phyloP scores from a whole-genome alignment of 2,888 invertebrate genomes.

The Nudaria mundana region DNA sequence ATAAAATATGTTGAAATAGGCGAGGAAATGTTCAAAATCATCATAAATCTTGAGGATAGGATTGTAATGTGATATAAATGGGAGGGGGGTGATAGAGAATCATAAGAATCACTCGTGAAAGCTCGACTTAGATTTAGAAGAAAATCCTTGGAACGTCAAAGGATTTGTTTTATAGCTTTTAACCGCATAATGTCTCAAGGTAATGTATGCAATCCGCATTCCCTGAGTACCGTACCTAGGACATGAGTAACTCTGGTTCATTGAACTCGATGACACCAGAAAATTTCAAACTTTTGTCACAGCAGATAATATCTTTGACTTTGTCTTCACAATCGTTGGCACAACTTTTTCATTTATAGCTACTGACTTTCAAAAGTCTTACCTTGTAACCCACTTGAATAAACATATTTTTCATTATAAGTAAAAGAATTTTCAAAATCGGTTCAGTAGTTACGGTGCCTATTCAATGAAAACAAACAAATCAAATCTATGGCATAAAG shows the following conservation, averaged over 20 bases:
- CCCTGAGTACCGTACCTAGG: slow-evolving; percentile 17
- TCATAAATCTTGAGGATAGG: slow-evolving; percentile 52
- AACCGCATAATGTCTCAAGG: slow-evolving; percentile 56
- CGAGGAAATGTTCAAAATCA: slow-evolving; percentile 46
- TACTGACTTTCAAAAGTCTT: too few species aligned
- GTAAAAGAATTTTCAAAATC: too few species aligned
- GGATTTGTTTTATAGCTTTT: slow-evolving; percentile 68
- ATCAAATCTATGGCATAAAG: too few species aligned
- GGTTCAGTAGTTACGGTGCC: too few species aligned
- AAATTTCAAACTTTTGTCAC: slow-evolving; percentile 4
- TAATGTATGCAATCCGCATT: slow-evolving; percentile 39
- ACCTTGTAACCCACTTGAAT: too few species aligned
- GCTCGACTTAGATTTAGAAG: slow-evolving; percentile 50
- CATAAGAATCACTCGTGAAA: slow-evolving; percentile 42
- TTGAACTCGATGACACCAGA: slow-evolving; percentile 15
- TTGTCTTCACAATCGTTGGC: too few species aligned
- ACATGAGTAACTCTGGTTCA: slow-evolving; percentile 17
- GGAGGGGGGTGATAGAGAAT: slow-evolving; percentile 57
- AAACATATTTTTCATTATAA: too few species aligned
- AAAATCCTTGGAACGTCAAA: slow-evolving; percentile 63
- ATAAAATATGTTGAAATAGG: slow-evolving; percentile 33
- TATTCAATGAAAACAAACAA: too few species aligned
- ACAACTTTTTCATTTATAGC: too few species aligned
- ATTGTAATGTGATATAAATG: slow-evolving; percentile 56
- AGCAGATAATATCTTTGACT: too few species aligned